Conservation (phyloP, 64 coral and sea anemone genomes). For the Catalaphyllia jardinei region DNA sequence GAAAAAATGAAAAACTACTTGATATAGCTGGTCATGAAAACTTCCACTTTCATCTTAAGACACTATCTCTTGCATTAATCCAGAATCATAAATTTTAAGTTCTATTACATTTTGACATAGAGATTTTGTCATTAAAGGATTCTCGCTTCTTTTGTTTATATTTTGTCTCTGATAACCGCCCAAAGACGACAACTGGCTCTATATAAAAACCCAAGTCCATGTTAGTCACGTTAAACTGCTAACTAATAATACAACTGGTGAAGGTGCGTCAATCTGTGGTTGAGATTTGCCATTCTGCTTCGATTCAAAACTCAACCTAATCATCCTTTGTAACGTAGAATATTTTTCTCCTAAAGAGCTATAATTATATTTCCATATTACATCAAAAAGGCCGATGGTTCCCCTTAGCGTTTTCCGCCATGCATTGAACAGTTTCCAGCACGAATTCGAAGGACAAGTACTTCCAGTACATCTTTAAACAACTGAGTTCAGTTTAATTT, state of each 20-base stretch:
- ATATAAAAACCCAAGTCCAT: background rate
- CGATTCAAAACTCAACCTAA: background rate
- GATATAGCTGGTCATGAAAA: background rate
- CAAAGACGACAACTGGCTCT: background rate
- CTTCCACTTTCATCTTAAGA: background rate
- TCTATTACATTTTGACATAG: background rate
- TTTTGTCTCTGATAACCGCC: background rate
- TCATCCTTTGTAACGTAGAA: background rate
- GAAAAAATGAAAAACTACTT: background rate
- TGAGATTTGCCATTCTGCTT: too few relatives aligned
- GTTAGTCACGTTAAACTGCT: background rate
- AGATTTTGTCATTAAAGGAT: background rate
- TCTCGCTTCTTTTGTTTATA: constrained; percentile 4
- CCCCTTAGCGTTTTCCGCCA: too few relatives aligned
- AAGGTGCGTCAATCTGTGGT: too few relatives aligned
- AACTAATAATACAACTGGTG: too few relatives aligned
- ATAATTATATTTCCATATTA: constrained; percentile 8
- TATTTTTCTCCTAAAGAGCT: background rate
- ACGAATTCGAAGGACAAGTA: too few relatives aligned
- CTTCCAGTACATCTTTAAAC: too few relatives aligned
- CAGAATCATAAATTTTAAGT: background rate
- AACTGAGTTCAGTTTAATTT: too few relatives aligned
- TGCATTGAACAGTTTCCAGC: too few relatives aligned
- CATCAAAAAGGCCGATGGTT: constrained; percentile 1
- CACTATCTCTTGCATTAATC: background rate